Evolutionary conservation across 2,113 vertebrate species (phyloP).

Genomic region (Phalacrocorax aristotelis): DNA sequence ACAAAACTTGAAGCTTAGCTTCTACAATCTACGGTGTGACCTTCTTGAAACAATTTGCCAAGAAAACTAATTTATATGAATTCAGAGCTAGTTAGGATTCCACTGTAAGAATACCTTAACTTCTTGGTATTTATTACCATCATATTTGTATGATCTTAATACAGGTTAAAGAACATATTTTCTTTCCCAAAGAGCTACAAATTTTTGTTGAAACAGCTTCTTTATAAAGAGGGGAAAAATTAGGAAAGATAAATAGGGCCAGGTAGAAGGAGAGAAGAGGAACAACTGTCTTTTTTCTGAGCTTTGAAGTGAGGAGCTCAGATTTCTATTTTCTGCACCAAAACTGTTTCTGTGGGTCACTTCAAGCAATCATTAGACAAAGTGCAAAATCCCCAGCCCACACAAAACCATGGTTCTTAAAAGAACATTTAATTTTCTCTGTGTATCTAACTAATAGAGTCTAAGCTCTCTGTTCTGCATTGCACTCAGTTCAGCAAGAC

Average conservation of each 20-base stretch:
- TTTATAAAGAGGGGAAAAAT: background rate
- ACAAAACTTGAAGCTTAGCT: background rate
- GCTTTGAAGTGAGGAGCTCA: background rate
- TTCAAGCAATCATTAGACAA: background rate
- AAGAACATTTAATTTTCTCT: background rate
- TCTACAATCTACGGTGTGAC: background rate
- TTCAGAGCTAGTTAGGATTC: background rate
- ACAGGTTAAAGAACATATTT: background rate
- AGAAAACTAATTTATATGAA: background rate
- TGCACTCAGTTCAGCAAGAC: background rate
- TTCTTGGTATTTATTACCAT: background rate
- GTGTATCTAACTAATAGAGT: background rate
- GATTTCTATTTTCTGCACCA: background rate
- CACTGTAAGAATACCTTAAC: background rate
- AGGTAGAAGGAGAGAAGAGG: background rate
- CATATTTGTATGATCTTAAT: background rate
- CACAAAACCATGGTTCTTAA: background rate
- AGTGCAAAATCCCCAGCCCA: background rate
- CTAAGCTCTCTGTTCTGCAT: background rate
- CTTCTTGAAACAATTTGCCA: background rate
- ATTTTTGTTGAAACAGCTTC: background rate
- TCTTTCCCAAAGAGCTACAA: background rate
- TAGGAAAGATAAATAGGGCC: background rate
- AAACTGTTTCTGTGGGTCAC: background rate
- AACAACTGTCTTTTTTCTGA: background rate